Conservation (phyloP, 1,140 invertebrate species). For the Zaprionus inermis region DNA sequence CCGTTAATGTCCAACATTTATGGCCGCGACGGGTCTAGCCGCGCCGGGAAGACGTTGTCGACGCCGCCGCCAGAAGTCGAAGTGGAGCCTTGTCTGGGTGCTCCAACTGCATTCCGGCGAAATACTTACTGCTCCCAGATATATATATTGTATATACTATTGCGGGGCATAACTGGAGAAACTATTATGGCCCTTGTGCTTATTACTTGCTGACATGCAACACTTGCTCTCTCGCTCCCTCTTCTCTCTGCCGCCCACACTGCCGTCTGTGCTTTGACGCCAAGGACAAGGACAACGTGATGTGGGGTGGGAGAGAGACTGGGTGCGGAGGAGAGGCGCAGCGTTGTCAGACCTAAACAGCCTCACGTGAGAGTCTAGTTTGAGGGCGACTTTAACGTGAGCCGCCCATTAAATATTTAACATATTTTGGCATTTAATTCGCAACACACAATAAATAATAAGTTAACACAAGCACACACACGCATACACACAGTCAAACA, state of each 20-base stretch:
- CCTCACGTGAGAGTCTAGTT: conserved; percentile 12
- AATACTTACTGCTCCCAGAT: conserved; percentile 37
- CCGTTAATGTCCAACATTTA: conserved; percentile 83
- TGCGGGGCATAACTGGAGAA: conserved; percentile 69
- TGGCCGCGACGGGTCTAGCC: conserved; percentile 50
- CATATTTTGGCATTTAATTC: conserved; percentile 82
- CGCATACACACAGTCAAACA: conserved; percentile 43
- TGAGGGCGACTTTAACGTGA: conserved; percentile 45
- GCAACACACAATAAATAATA: conserved; percentile 78
- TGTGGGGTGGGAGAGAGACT: conserved; percentile 4
- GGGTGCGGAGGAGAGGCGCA: neutral
- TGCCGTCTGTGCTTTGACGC: conserved; percentile 37
- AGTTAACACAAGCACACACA: conserved; percentile 63
- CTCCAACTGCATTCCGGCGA: conserved; percentile 48
- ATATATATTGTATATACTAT: conserved; percentile 12
- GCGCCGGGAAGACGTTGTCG: conserved; percentile 48
- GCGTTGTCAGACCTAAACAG: conserved; percentile 15
- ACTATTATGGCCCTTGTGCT: conserved; percentile 82
- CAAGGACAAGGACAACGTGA: conserved; percentile 79
- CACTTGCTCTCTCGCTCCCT: conserved; percentile 55
- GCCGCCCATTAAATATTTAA: conserved; percentile 74
- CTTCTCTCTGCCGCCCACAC: conserved; percentile 3
- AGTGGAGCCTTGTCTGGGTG: conserved; percentile 46
- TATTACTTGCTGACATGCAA: conserved; percentile 82
- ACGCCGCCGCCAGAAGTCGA: conserved; percentile 32